phyloP scores from a whole-genome alignment of 1,140 invertebrate genomes.

The Neodiprion virginianus region DNA sequence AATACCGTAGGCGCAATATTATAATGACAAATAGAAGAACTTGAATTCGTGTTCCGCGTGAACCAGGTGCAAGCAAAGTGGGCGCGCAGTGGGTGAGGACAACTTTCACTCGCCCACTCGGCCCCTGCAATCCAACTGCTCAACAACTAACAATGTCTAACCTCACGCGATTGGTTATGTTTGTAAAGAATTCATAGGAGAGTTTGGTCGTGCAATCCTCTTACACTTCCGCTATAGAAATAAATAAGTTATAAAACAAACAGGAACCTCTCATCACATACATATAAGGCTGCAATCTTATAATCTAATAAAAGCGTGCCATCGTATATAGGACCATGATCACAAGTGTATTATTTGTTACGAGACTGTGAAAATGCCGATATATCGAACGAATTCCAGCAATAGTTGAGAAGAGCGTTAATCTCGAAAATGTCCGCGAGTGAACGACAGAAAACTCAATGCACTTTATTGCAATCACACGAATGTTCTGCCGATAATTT shows the following conservation, averaged over 20 bases:
- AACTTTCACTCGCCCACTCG: constrained; percentile 53
- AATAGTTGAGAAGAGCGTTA: too few species aligned
- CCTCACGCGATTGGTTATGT: neutral
- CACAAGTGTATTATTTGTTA: neutral
- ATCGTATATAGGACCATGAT: neutral
- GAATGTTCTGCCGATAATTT: too few species aligned
- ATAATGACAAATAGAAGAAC: neutral
- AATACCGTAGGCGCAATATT: constrained; percentile 8
- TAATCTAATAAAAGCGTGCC: too few species aligned
- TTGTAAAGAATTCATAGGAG: neutral
- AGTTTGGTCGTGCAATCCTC: too few species aligned
- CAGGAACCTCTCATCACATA: too few species aligned
- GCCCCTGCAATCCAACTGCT: constrained; percentile 14
- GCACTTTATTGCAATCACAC: too few species aligned
- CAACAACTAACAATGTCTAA: neutral
- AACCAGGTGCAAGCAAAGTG: neutral
- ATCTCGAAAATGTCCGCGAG: too few species aligned
- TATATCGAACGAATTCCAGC: too few species aligned
- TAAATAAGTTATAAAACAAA: too few species aligned
- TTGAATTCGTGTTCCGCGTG: neutral
- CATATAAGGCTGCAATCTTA: too few species aligned
- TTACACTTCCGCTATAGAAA: too few species aligned
- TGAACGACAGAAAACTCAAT: too few species aligned
- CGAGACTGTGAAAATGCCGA: neutral
- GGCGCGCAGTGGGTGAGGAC: constrained; percentile 13